Evolutionary conservation across 2,888 invertebrate genomes (phyloP).

Genomic region (Tiliacea aurago): DNA sequence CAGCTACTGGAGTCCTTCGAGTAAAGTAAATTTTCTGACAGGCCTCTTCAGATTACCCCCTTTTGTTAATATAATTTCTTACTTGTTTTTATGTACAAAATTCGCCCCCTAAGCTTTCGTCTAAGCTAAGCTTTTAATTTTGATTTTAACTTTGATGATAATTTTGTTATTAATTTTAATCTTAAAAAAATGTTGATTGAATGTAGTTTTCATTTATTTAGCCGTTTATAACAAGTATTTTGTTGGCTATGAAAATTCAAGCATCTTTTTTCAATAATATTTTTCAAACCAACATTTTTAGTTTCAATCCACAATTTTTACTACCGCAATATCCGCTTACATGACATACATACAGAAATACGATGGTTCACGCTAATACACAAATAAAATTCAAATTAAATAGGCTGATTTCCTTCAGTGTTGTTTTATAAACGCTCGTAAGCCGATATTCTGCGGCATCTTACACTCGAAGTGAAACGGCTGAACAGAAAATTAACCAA

Average conservation of each 20-base stretch:
- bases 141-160: no score
- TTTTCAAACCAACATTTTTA: conserved; percentile 1
- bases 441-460: background rate
- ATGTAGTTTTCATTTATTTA: background rate
- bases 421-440: background rate
- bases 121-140: no score
- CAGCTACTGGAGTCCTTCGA: no score
- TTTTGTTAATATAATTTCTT: no score
- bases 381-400: conserved; percentile 38
- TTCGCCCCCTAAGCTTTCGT: no score
- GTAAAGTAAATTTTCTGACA: no score
- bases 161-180: no score
- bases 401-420: conserved; percentile 9
- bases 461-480: background rate
- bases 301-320: conserved; percentile 20
- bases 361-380: conserved; percentile 37
- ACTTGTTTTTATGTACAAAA: no score
- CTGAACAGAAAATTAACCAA: no score
- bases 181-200: background rate
- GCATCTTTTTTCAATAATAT: background rate
- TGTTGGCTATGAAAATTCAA: background rate
- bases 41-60: no score
- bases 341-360: conserved; percentile 44
- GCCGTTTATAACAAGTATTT: background rate
- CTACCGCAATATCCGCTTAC: conserved; percentile 47